A percentile compares a stretch with the other conserved stretches of the same genome.
phyloP scores from a whole-genome alignment of 2,113 vertebrate genomes.

The Anser cygnoides region DNA sequence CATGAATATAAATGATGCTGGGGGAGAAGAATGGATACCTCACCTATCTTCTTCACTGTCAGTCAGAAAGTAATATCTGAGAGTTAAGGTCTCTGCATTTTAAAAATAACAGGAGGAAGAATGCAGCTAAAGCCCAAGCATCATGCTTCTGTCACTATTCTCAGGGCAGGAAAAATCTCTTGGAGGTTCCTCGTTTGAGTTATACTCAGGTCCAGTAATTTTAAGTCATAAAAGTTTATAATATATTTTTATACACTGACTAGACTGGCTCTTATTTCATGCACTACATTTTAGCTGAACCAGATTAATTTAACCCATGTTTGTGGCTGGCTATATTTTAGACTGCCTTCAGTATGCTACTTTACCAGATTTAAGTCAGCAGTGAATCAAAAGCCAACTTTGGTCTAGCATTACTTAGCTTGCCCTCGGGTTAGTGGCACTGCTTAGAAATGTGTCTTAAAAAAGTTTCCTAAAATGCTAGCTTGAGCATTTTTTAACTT shows the following conservation, averaged over 20 bases:
- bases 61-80: background rate
- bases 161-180: background rate
- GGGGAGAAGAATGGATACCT: background rate
- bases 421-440: background rate
- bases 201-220: background rate
- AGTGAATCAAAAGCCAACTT: slow-evolving; percentile 47
- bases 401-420: background rate
- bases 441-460: slow-evolving; percentile 31
- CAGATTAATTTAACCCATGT: slow-evolving; percentile 52
- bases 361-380: slow-evolving; percentile 44
- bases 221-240: slow-evolving; percentile 29
- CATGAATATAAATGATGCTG: rapidly evolving
- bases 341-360: slow-evolving; percentile 11
- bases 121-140: background rate
- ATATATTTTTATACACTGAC: slow-evolving; percentile 31
- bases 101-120: background rate
- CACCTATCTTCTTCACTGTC: background rate
- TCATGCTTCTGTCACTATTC: background rate
- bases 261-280: slow-evolving; percentile 38
- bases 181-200: background rate
- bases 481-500: slow-evolving; percentile 38
- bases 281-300: slow-evolving; percentile 21
- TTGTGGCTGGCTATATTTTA: slow-evolving; percentile 34
- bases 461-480: slow-evolving; percentile 36
- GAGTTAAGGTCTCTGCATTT: background rate